Evolutionary conservation across 2,888 invertebrate genomes (phyloP).

Genomic region (Andrena bicolor): DNA sequence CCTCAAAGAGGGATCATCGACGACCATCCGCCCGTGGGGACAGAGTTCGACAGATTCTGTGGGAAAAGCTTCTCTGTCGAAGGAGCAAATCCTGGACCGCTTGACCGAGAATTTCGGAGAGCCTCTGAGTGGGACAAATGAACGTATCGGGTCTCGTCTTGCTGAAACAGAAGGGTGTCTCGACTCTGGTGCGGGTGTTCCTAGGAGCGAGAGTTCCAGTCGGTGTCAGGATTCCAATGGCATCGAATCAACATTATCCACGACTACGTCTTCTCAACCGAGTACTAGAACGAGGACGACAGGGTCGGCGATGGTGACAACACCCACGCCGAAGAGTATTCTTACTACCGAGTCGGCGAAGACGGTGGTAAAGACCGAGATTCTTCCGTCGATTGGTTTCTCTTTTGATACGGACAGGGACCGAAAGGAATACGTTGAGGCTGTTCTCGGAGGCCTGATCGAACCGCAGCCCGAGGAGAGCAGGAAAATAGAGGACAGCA

Average conservation of each 20-base stretch:
- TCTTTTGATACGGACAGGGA: constrained; percentile 81
- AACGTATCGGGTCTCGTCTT: constrained; percentile 56
- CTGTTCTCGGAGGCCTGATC: constrained; percentile 80
- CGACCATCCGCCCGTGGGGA: too few species aligned
- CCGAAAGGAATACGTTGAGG: constrained; percentile 80
- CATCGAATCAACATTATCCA: neutral
- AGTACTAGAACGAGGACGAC: neutral
- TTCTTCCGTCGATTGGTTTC: constrained; percentile 83
- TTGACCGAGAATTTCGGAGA: constrained; percentile 66
- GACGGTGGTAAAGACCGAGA: constrained; percentile 79
- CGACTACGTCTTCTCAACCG: neutral
- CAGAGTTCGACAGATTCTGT: constrained; percentile 1
- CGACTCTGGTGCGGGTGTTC: constrained; percentile 54
- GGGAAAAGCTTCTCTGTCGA: constrained; percentile 1
- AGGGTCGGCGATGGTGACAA: neutral
- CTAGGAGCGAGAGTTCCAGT: neutral
- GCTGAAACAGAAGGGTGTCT: constrained; percentile 55
- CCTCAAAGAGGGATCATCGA: neutral
- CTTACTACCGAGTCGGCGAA: constrained; percentile 38
- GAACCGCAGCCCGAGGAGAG: constrained; percentile 44
- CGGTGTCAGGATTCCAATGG: neutral
- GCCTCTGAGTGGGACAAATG: constrained; percentile 32
- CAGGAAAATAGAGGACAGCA: constrained; percentile 30
- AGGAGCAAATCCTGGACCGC: constrained; percentile 59
- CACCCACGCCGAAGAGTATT: neutral